These are phyloP conservation scores for Aegithalos caudatus DNA, from an alignment of 2,113 vertebrate genomes.

Conservation along the genomic window DNA sequence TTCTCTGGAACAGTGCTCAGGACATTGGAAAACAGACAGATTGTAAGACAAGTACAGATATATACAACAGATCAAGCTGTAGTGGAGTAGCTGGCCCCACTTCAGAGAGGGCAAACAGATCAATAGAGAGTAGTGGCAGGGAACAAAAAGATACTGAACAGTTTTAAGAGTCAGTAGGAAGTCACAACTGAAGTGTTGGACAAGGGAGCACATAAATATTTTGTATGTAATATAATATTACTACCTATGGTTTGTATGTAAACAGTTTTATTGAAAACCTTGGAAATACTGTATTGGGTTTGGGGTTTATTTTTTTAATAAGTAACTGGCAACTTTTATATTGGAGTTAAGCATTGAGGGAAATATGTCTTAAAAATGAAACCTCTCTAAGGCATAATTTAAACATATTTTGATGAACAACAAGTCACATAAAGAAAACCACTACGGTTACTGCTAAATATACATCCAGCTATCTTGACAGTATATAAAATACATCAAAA, in stretches of 20 bases:
- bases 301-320: slow-evolving; percentile 7
- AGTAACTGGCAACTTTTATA: slow-evolving; percentile 45
- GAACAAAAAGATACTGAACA: background rate
- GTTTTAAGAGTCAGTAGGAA: background rate
- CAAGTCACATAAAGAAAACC: slow-evolving; percentile 23
- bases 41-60: background rate
- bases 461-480: slow-evolving; percentile 44
- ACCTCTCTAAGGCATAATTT: slow-evolving; percentile 18
- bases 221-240: background rate
- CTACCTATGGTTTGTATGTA: slow-evolving; percentile 26
- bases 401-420: slow-evolving; percentile 50
- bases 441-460: slow-evolving; percentile 43
- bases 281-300: background rate
- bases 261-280: slow-evolving; percentile 28
- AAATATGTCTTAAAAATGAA: slow-evolving; percentile 21
- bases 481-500: slow-evolving; percentile 13
- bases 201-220: slow-evolving; percentile 16
- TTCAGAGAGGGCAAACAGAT: background rate
- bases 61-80: background rate
- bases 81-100: background rate
- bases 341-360: slow-evolving; percentile 3
- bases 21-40: background rate
- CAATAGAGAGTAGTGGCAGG: background rate
- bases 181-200: slow-evolving; percentile 8
- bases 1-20: background rate